Evolutionary conservation across 1,140 invertebrate genomes (phyloP), one percentile per base, ranked within the genome.

Genomic region (Phenacoccus solenopsis): DNA sequence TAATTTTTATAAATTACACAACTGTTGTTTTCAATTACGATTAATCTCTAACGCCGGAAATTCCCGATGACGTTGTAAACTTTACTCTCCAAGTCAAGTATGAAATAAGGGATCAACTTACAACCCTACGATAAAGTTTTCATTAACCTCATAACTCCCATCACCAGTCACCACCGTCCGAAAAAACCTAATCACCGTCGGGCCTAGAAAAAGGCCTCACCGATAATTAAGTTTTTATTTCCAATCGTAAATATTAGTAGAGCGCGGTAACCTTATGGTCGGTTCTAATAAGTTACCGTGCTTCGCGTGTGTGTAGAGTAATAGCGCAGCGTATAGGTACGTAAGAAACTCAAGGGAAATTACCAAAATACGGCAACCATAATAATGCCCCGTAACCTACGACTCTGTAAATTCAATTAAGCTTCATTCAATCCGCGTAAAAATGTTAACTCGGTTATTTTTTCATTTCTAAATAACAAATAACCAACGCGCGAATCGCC

Each of bases 371-470:
- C 59, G 59, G n/a, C 25, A 64, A 49, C 38, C 38, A 49, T 49
- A 49, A 49, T 49, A n/a, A 49, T 49, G 38, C 38, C 38, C 16
- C 38, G 38, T 49, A 49, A 49, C 38, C 38, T 49, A 49, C 38
- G 21, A 25, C 59, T 64, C 59, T 64, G 59, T 64, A 64, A 64
- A 64, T 64, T 64, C 59, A 64, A 64, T 64, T 64, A 64, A 27
- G 59, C 59, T 64, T 10, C 59, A 64, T 64, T 64, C 59, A 64
- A 64, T 64, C 59, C 22, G 20, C 59, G 59, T 64, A 27, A 64
- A 64, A 64, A 64, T 64, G 25, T 64, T 64, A 64, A 64, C 59
- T 64, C 22, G 59, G 59, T 64, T 64, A 64, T 64, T 64, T 64
- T 64, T 64, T 64, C 59, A 64, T 64, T 64, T 64, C 59, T 25